Evolutionary conservation across 2,888 invertebrate species (phyloP).

Genomic region (Danaus chrysippus): DNA sequence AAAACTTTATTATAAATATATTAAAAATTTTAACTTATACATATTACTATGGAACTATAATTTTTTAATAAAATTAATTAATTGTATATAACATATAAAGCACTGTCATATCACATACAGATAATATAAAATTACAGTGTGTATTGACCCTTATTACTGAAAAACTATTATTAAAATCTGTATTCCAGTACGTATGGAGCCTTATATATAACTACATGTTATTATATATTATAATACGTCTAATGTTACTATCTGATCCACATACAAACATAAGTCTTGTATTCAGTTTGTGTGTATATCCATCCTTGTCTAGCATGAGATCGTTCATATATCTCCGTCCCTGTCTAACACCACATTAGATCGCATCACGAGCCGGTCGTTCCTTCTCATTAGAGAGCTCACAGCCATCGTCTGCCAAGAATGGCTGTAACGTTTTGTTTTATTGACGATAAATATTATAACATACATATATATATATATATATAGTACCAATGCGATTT

Average conservation of each 20-base stretch:
- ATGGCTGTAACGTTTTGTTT: slow-evolving; percentile 66
- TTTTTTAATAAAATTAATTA: no score
- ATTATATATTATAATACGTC: neutral
- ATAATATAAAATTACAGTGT: no score
- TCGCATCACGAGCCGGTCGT: slow-evolving; percentile 65
- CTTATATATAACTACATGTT: no score
- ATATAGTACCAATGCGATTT: no score
- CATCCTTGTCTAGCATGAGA: slow-evolving; percentile 37
- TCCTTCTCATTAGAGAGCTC: slow-evolving; percentile 72
- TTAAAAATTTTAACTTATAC: no score
- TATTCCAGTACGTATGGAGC: slow-evolving; percentile 12
- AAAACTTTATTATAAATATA: no score
- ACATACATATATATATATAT: slow-evolving; percentile 22
- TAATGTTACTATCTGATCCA: slow-evolving; percentile 4
- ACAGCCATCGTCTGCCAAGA: slow-evolving; percentile 59
- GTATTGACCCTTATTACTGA: no score
- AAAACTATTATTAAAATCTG: neutral
- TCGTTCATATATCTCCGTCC: slow-evolving; percentile 32
- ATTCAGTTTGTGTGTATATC: slow-evolving; percentile 34
- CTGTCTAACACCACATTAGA: slow-evolving; percentile 50
- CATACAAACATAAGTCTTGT: slow-evolving; percentile 34
- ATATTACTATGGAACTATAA: no score
- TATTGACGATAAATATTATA: slow-evolving; percentile 52
- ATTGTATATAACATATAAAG: no score
- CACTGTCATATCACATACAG: no score